These are phyloP conservation scores for Heterotilapia buettikoferi DNA, from an alignment of 2,113 vertebrate genomes.

Conservation along the genomic window DNA sequence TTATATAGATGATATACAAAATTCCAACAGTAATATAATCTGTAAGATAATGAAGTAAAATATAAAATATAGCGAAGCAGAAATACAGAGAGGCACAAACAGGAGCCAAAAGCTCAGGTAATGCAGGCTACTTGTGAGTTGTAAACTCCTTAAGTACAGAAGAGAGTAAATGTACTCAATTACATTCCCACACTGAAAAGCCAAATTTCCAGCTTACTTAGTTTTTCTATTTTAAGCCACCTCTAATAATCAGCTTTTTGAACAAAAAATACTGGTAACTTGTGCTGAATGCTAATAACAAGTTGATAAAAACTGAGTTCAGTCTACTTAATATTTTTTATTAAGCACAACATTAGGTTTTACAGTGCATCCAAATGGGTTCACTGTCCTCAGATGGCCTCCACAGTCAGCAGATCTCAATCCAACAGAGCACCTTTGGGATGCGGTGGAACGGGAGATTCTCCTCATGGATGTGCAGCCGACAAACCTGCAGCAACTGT, in stretches of 20 bases:
- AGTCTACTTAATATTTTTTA: neutral
- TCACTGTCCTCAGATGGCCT: neutral
- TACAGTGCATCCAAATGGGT: neutral
- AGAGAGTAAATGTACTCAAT: neutral
- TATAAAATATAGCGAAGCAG: neutral
- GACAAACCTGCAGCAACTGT: neutral
- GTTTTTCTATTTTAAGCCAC: neutral
- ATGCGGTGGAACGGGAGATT: neutral
- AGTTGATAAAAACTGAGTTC: neutral
- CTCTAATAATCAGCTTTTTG: neutral
- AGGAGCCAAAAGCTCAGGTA: neutral
- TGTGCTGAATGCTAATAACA: neutral
- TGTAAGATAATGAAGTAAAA: neutral
- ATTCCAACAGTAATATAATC: neutral
- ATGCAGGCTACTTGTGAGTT: neutral
- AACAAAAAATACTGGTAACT: neutral
- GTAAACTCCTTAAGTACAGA: neutral
- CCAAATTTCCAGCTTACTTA: neutral
- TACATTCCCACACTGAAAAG: neutral
- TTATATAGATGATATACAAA: neutral
- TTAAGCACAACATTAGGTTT: neutral
- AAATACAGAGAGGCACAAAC: neutral
- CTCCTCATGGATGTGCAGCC: neutral
- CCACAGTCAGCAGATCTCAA: neutral
- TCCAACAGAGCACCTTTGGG: neutral